A percentile compares a stretch with the other conserved stretches of the same genome.
phyloP scores from a whole-genome alignment of 2,797 vertebrate species.

The Eupleurogrammus muticus region DNA sequence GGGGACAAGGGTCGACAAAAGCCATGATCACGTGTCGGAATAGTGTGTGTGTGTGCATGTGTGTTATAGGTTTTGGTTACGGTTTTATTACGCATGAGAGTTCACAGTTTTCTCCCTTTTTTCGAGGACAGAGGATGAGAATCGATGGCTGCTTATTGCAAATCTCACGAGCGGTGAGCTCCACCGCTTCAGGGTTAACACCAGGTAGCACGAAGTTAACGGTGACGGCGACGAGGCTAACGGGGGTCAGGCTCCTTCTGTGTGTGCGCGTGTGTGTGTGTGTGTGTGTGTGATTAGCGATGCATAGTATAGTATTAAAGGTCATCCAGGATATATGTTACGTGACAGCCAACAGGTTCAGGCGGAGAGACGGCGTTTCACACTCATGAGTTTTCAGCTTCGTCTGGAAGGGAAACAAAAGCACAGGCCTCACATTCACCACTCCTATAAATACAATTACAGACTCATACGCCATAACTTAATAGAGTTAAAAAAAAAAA shows the following conservation, averaged over 20 bases:
- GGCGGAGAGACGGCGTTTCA: slow-evolving; percentile 28
- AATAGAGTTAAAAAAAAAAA: slow-evolving; percentile 50
- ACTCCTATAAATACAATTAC: slow-evolving; percentile 77
- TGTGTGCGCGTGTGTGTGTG: slow-evolving; percentile 41
- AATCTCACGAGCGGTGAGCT: slow-evolving; percentile 66
- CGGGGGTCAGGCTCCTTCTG: slow-evolving; percentile 42
- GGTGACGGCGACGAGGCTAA: slow-evolving; percentile 49
- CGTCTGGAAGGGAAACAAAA: slow-evolving; percentile 43
- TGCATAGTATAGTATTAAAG: slow-evolving; percentile 80
- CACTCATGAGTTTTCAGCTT: slow-evolving; percentile 49
- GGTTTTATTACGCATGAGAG: slow-evolving; percentile 61
- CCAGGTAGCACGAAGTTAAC: slow-evolving; percentile 62
- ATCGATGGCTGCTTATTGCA: slow-evolving; percentile 76
- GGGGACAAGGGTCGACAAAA: slow-evolving; percentile 56
- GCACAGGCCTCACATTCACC: slow-evolving; percentile 67
- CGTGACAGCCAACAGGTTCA: slow-evolving; percentile 26
- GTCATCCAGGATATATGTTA: slow-evolving; percentile 57
- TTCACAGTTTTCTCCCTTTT: slow-evolving; percentile 81
- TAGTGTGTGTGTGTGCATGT: slow-evolving; percentile 43
- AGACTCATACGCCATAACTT: slow-evolving; percentile 75
- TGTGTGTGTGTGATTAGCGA: slow-evolving; percentile 55
- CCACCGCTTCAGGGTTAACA: slow-evolving; percentile 56
- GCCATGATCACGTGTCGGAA: slow-evolving; percentile 57
- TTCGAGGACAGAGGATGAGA: slow-evolving; percentile 64
- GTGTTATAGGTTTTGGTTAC: slow-evolving; percentile 65